Evolutionary conservation across 37 sponge, comb jelly and placozoan species (phyloP), one percentile per base, ranked within the genome.

Genomic region (Bolinopsis microptera): DNA sequence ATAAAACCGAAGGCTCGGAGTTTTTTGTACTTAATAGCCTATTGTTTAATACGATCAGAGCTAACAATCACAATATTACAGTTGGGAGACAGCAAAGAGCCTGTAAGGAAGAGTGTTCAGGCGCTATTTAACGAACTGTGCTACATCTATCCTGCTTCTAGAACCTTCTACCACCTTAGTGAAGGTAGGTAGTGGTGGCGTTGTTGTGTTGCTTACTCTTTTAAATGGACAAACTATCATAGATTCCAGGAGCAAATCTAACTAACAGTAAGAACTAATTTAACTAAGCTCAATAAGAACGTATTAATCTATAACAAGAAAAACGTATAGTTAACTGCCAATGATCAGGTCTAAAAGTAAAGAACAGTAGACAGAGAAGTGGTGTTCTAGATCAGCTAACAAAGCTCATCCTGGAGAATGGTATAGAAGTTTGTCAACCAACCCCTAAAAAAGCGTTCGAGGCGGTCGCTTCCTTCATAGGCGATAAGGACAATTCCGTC

Each of bases 41-140:
- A n/a, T n/a, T n/a, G n/a, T n/a, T n/a, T n/a, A n/a, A n/a, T n/a
- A n/a, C n/a, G n/a, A n/a, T n/a, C n/a, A n/a, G n/a, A n/a, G 13
- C 61, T 48, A 18, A 48, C 61, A 5, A 48, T 13, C 5, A 48
- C 61, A 5, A 5, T 13, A 48, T 48, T 48, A 0, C 39, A 96
- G 96, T 92, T 96, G 82, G 97, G 97, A 2, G 97, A 97, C 83
- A 39, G 95, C 28, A 97, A 97, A 93, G 97, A 97, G 33, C 94
- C 95, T 37, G 96, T 97, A 69, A 72, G 97, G 32, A 96, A 96
- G 93, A 95, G 92, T 0, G 97, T 97, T 27, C 95, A 95, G 21
- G 93, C 83, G 2, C 92, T 97, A 38, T 96, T 97, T 80, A 75
- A 94, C n/a, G 93, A 94, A 40, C 61, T 96, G 21, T 95, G 96